phyloP scores from a whole-genome alignment of 1,140 invertebrate species.

The Calephelis virginiensis region DNA sequence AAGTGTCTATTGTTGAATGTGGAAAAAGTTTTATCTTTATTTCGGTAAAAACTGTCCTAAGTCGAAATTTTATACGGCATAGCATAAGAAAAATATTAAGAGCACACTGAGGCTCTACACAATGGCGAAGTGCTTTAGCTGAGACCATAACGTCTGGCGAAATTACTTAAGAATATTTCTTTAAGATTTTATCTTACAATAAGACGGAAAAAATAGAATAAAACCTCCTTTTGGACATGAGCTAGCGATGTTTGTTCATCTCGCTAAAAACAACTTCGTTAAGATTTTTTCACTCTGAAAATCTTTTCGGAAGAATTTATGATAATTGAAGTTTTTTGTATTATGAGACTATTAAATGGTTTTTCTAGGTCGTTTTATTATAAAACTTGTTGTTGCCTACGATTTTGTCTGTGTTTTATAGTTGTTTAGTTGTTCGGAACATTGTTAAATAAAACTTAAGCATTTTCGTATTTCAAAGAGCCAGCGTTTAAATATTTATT shows the following conservation, averaged over 20 bases:
- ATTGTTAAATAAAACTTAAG: too few relatives aligned
- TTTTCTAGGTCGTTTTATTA: too few relatives aligned
- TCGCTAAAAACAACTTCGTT: slow-evolving; percentile 7
- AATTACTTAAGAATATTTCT: slow-evolving; percentile 49
- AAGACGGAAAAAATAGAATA: slow-evolving; percentile 31
- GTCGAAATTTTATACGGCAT: slow-evolving; percentile 37
- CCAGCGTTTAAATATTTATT: too few relatives aligned
- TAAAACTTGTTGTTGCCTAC: too few relatives aligned
- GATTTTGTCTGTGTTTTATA: too few relatives aligned
- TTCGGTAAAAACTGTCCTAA: slow-evolving; percentile 26
- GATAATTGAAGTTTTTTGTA: too few relatives aligned
- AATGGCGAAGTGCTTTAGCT: slow-evolving; percentile 34
- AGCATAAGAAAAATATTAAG: slow-evolving; percentile 42
- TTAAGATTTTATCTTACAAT: slow-evolving; percentile 42
- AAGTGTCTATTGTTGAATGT: slow-evolving; percentile 15
- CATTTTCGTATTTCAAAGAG: too few relatives aligned
- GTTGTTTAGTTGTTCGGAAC: too few relatives aligned
- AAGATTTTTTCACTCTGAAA: neutral
- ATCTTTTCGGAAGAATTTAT: too few relatives aligned
- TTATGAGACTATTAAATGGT: too few relatives aligned
- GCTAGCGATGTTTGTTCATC: slow-evolving; percentile 1
- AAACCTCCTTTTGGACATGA: slow-evolving; percentile 9
- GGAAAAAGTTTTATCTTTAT: slow-evolving; percentile 15
- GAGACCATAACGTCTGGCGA: slow-evolving; percentile 41
- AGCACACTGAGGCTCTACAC: slow-evolving; percentile 33